These are phyloP conservation scores for Myotis pilosus DNA, from an alignment of 2,797 vertebrate genomes.

Conservation along the genomic window DNA sequence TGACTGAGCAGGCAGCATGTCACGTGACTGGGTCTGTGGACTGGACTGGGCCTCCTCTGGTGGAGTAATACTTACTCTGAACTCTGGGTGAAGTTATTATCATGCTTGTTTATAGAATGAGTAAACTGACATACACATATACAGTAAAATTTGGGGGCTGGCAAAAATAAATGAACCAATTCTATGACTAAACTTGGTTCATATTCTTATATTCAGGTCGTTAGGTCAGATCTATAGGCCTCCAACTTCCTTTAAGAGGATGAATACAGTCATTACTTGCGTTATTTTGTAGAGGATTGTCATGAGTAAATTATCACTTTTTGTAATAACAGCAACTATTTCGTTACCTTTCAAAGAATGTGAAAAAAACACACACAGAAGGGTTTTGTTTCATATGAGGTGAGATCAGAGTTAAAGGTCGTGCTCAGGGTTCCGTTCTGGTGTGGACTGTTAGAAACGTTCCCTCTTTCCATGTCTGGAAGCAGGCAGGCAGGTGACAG, in stretches of 20 bases:
- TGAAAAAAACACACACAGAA: neutral
- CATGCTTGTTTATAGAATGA: neutral
- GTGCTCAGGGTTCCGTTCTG: neutral
- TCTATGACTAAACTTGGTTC: neutral
- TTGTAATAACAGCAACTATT: constrained; percentile 20
- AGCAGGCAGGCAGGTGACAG: neutral
- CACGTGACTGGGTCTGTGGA: neutral
- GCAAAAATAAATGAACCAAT: neutral
- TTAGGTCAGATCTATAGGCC: neutral
- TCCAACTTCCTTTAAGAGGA: neutral
- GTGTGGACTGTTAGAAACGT: neutral
- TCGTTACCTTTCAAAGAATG: constrained; percentile 3
- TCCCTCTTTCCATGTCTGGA: neutral
- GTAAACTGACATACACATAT: neutral
- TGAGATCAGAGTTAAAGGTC: neutral
- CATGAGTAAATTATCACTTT: neutral
- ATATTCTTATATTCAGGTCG: neutral
- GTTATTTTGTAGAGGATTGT: neutral
- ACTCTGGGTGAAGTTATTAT: neutral
- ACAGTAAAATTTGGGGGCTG: neutral
- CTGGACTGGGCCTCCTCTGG: neutral
- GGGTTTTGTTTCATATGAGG: neutral
- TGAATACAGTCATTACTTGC: neutral
- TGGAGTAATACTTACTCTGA: neutral
- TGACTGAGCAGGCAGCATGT: neutral